Percentiles rank a stretch among this genome's conserved stretches.
phyloP scores from a whole-genome alignment of 2,888 invertebrate species.

The Heliconius hortense region DNA sequence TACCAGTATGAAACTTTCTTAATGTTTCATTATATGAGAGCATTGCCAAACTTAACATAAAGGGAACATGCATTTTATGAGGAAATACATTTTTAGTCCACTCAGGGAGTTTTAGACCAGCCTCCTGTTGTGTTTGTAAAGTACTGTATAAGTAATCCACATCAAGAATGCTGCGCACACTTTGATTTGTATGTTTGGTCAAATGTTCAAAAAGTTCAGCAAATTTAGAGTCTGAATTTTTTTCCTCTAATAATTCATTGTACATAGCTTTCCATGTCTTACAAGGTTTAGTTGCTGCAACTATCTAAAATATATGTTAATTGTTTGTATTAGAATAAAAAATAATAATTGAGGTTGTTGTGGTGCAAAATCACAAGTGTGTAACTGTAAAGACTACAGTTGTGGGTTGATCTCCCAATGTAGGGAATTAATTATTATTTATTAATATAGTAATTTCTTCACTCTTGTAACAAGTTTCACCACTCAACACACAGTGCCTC shows the following conservation, averaged over 20 bases:
- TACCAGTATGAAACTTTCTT: constrained; percentile 88
- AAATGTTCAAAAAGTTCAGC: constrained; percentile 84
- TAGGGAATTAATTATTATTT: too few relatives aligned
- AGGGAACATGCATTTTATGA: constrained; percentile 84
- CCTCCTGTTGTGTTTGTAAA: constrained; percentile 83
- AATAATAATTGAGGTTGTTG: too few relatives aligned
- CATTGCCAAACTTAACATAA: constrained; percentile 85
- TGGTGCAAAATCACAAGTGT: too few relatives aligned
- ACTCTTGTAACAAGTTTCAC: too few relatives aligned
- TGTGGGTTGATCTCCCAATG: too few relatives aligned
- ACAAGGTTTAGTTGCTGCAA: constrained; percentile 70
- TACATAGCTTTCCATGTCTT: constrained; percentile 68
- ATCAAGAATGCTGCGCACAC: constrained; percentile 80
- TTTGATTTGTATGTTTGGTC: constrained; percentile 75
- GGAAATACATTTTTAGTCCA: constrained; percentile 89
- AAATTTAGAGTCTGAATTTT: constrained; percentile 78
- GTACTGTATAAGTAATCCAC: constrained; percentile 88
- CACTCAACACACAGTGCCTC: too few relatives aligned
- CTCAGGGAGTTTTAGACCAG: constrained; percentile 86
- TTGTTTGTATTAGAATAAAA: not conserved
- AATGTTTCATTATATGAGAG: constrained; percentile 87
- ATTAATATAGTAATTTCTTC: too few relatives aligned
- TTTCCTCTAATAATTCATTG: constrained; percentile 73
- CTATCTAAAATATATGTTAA: constrained; percentile 56
- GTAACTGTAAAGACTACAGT: too few relatives aligned